Base-by-base conservation (phyloP, 2,888 invertebrate genomes). In the Trichogramma evanescens region DNA sequence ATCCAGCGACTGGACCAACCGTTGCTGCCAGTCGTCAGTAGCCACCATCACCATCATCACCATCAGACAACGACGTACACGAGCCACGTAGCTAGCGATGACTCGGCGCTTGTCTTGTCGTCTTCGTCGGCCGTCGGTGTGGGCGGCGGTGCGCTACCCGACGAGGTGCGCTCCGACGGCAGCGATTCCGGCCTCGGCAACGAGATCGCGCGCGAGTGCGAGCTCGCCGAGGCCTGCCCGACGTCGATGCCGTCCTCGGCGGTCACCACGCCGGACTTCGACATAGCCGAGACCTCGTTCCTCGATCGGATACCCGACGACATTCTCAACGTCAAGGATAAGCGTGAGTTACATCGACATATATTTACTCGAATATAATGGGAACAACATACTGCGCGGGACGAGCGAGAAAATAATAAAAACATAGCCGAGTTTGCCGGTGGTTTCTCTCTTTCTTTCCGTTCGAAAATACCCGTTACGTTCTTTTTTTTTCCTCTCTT, bases 141-240 rank as follows among this genome's bases (percentile, higher is more conserved):
- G 52, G 26, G 26, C 26, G 40, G 40, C 0, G 68, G 74, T 0
- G 73, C 74, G 6, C 69, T 70, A 4, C 66, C 74, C 52, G 77
- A 78, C 58, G 77, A 78, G 56, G 77, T 78, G 4, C 82, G 89
- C 58, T 90, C 89, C 49, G 91, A 91, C 72, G 89, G 91, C 6
- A 91, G 91, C 56, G 92, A 92, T 77, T 92, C 91, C 0, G 92
- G 92, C 0, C 77, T 92, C 42, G 91, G 91, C 5, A 87, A 87
- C 44, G 92, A 92, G 78, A 82, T 86, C 58, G 26, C 26, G 26
- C 26, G 91, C 56, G 92, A 92, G 77, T 92, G 91, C 0, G 92
- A 92, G 0, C 77, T 92, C 42, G 91, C 91, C 5, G 86, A 87
- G 44, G 92, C 92, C 78, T 82, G 86, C 58, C 80, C 82, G 58